Percentiles rank a stretch among this genome's conserved stretches.
These are phyloP conservation scores for Pandemis heparana DNA, from an alignment of 2,888 invertebrate genomes.

Conservation along the genomic window DNA sequence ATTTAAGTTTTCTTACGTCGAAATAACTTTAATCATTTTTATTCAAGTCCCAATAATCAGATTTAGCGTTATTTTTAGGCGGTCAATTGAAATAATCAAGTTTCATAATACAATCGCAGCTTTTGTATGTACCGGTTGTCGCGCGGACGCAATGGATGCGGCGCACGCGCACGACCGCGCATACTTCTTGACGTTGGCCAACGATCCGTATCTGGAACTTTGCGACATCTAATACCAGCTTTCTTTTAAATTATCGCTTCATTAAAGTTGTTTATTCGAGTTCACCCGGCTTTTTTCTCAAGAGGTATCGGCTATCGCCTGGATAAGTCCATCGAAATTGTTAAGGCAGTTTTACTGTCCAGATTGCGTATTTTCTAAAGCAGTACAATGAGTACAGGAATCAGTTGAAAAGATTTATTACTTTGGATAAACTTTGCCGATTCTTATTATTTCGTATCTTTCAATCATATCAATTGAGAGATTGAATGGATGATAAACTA, in stretches of 20 bases:
- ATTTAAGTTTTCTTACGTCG: too few relatives aligned
- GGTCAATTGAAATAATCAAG: slow-evolving; percentile 25
- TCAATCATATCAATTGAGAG: slow-evolving; percentile 2
- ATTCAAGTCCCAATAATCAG: not conserved
- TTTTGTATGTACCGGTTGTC: slow-evolving; percentile 43
- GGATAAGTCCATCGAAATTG: too few relatives aligned
- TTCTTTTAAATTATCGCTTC: not conserved
- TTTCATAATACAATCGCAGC: slow-evolving; percentile 38
- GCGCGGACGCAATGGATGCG: slow-evolving; percentile 33
- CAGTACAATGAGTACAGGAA: too few relatives aligned
- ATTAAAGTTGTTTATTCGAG: not conserved
- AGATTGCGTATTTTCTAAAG: too few relatives aligned
- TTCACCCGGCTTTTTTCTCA: not conserved
- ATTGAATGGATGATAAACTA: slow-evolving; percentile 18
- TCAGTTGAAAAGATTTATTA: too few relatives aligned
- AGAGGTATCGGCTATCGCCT: not conserved
- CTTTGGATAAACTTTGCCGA: not conserved
- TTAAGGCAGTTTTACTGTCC: too few relatives aligned
- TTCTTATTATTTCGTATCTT: not conserved
- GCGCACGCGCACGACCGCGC: slow-evolving; percentile 40
- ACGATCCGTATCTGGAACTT: slow-evolving; percentile 67
- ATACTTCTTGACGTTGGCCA: slow-evolving; percentile 60
- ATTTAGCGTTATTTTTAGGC: slow-evolving; percentile 26
- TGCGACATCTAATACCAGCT: slow-evolving; percentile 61
- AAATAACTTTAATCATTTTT: not conserved